A percentile compares a stretch with the other conserved stretches of the same genome.
Evolutionary conservation across 2,113 vertebrate genomes (phyloP).

Genomic region (Crocuta crocuta): DNA sequence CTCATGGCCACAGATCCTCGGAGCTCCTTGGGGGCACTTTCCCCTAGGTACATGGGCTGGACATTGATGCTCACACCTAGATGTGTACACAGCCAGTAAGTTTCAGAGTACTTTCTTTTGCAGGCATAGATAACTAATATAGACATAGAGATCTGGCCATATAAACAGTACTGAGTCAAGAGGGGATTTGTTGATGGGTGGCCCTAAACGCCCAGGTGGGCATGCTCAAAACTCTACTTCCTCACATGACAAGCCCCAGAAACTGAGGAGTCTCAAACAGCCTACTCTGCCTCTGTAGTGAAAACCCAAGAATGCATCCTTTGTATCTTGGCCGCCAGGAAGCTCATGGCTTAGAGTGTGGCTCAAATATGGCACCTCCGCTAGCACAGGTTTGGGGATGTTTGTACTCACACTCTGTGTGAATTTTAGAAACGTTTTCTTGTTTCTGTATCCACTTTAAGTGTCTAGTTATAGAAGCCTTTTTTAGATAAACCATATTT

Average conservation of each 20-base stretch:
- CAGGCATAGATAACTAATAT: neutral
- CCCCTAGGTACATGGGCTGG: conserved; percentile 96
- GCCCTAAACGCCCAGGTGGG: neutral
- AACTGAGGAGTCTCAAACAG: neutral
- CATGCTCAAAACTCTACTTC: neutral
- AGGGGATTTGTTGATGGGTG: neutral
- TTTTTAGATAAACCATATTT: neutral
- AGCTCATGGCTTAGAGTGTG: neutral
- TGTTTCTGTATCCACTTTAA: neutral
- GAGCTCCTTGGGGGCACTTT: conserved; percentile 93
- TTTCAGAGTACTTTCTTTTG: neutral
- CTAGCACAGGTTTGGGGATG: neutral
- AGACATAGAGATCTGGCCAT: neutral
- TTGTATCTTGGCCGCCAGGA: neutral
- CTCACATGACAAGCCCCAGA: neutral
- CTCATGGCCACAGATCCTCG: conserved; percentile 91
- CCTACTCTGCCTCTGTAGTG: neutral
- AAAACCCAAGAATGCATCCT: neutral
- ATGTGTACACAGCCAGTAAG: neutral
- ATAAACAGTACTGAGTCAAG: neutral
- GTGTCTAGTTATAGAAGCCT: neutral
- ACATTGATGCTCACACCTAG: conserved; percentile 95
- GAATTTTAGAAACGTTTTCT: neutral
- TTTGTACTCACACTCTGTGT: neutral
- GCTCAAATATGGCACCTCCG: neutral